Conservation (phyloP, 2,113 vertebrate species). For the Salvator merianae region DNA sequence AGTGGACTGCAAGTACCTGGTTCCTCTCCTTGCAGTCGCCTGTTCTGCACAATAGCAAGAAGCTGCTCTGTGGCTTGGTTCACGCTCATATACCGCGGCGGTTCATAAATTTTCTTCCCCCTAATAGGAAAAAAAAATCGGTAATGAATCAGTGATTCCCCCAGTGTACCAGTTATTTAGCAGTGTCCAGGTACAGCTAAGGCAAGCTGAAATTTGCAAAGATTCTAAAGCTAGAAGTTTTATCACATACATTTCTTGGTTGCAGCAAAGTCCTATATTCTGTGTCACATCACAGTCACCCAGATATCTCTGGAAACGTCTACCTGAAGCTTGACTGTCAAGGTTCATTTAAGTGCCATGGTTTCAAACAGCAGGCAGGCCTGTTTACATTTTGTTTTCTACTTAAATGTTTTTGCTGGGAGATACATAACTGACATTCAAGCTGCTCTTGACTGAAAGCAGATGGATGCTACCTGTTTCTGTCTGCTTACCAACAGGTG, state of each 20-base stretch:
- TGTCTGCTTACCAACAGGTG: not conserved
- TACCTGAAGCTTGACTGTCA: not conserved
- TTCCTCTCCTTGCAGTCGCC: slow-evolving; percentile 77
- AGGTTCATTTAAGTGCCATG: too few species aligned
- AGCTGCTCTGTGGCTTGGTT: slow-evolving; percentile 90
- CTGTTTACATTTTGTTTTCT: not conserved
- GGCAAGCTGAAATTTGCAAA: not conserved
- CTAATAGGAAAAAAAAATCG: slow-evolving; percentile 66
- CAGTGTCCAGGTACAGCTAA: not conserved
- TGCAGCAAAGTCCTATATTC: not conserved
- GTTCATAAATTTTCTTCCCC: slow-evolving; percentile 91
- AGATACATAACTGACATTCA: not conserved
- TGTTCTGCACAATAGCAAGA: slow-evolving; percentile 84
- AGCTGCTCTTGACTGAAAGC: not conserved
- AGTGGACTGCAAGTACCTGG: slow-evolving; percentile 73
- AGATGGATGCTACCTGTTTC: not conserved
- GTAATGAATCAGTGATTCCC: slow-evolving; percentile 7
- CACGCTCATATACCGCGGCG: slow-evolving; percentile 91
- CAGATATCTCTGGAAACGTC: not conserved
- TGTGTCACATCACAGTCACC: not conserved
- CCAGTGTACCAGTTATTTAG: not conserved
- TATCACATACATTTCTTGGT: not conserved
- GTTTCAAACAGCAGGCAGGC: not conserved
- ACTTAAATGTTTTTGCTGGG: not conserved
- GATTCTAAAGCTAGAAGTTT: not conserved